A percentile compares a stretch with the other conserved stretches of the same genome.
These are phyloP conservation scores for Aethes cnicana DNA, from an alignment of 2,888 invertebrate species.

Conservation along the genomic window DNA sequence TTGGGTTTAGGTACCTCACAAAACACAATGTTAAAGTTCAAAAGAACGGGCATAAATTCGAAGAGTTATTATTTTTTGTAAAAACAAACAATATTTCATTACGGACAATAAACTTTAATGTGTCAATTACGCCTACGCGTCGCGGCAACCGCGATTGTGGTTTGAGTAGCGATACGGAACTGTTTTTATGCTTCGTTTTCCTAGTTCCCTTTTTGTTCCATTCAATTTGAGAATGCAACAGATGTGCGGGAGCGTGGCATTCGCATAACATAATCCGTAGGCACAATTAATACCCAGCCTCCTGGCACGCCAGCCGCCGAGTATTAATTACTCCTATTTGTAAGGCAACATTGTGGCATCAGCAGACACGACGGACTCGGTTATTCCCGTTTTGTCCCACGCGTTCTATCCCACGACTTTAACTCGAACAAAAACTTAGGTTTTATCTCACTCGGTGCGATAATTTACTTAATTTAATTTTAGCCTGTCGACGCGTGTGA, in stretches of 20 bases:
- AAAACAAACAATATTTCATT: slow-evolving; percentile 33
- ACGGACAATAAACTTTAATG: slow-evolving; percentile 39
- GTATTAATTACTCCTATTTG: slow-evolving; percentile 37
- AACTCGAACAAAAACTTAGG: slow-evolving; percentile 9
- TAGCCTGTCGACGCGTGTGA: slow-evolving; percentile 7
- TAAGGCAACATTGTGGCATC: slow-evolving; percentile 31
- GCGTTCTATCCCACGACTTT: slow-evolving; percentile 15
- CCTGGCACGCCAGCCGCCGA: slow-evolving; percentile 18
- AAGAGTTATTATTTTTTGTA: slow-evolving; percentile 15
- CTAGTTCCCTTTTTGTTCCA: slow-evolving; percentile 40
- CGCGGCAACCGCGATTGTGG: slow-evolving; percentile 35
- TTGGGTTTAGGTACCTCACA: slow-evolving; percentile 1
- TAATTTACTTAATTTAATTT: slow-evolving; percentile 8
- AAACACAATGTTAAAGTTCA: slow-evolving; percentile 19
- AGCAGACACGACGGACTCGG: slow-evolving; percentile 10
- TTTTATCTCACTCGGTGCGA: slow-evolving; percentile 10
- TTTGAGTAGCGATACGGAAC: slow-evolving; percentile 38
- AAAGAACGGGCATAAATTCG: slow-evolving; percentile 1
- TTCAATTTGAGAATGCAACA: slow-evolving; percentile 26
- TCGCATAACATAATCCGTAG: slow-evolving; percentile 28
- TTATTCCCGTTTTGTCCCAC: slow-evolving; percentile 26
- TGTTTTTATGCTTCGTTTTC: slow-evolving; percentile 43
- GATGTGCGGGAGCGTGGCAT: slow-evolving; percentile 27
- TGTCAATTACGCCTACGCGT: slow-evolving; percentile 34
- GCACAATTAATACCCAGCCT: slow-evolving; percentile 23